These are phyloP conservation scores for Camelus dromedarius DNA, from an alignment of 2,113 vertebrate species.

Conservation along the genomic window DNA sequence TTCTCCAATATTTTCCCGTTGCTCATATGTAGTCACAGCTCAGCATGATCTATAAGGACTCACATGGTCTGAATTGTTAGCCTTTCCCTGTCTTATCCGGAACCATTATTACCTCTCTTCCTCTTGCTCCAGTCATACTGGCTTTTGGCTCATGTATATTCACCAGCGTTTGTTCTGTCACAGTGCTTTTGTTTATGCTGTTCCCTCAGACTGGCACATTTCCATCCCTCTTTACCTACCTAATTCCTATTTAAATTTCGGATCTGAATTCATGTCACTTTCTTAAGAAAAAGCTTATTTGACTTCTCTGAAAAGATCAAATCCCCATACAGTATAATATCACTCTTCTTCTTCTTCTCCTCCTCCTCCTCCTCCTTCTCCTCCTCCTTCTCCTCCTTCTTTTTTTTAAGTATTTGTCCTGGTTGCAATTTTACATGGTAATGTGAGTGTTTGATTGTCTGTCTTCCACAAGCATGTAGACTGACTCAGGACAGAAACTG, in stretches of 20 bases:
- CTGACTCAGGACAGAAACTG: background rate
- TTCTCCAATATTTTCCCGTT: background rate
- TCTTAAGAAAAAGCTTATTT: background rate
- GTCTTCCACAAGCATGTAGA: background rate
- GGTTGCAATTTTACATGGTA: background rate
- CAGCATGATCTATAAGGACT: background rate
- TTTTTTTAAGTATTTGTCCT: background rate
- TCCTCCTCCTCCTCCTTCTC: too few species aligned
- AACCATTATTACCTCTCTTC: background rate
- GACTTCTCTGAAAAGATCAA: background rate
- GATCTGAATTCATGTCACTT: background rate
- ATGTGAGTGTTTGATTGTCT: background rate
- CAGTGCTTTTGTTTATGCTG: background rate
- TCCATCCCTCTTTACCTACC: background rate
- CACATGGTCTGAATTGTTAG: background rate
- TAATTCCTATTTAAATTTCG: background rate
- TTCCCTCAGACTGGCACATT: background rate
- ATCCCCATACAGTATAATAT: background rate
- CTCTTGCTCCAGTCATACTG: background rate
- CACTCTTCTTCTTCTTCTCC: too few species aligned
- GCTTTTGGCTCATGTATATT: background rate
- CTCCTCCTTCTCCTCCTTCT: background rate
- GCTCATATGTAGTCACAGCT: background rate
- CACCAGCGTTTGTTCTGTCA: background rate
- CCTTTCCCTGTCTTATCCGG: background rate